Evolutionary conservation across 2,113 vertebrate genomes (phyloP).

Genomic region (Porphyrio hochstetteri): DNA sequence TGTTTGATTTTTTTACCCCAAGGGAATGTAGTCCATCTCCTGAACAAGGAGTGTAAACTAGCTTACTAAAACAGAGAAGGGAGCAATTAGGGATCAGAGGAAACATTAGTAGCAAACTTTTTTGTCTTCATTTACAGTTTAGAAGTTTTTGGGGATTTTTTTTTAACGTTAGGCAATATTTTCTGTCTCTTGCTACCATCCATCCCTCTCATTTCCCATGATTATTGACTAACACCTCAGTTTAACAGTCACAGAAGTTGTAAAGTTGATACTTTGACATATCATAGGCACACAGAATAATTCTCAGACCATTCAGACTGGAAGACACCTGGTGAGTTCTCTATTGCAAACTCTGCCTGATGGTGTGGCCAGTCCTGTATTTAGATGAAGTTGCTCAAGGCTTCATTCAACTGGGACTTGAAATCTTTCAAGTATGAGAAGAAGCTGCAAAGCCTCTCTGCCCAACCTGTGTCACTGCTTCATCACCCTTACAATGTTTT

Average conservation of each 20-base stretch:
- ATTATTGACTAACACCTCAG: neutral
- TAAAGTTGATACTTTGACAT: neutral
- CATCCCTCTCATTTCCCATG: rapidly evolving
- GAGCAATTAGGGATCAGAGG: neutral
- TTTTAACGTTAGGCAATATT: neutral
- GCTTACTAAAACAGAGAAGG: neutral
- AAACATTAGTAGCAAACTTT: neutral
- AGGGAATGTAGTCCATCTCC: neutral
- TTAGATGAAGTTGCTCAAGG: neutral
- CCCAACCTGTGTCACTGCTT: rapidly evolving
- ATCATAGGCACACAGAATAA: neutral
- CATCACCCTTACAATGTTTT: neutral
- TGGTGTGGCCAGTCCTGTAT: neutral
- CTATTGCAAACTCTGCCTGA: neutral
- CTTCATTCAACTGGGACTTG: neutral
- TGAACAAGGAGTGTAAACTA: neutral
- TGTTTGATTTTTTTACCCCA: neutral
- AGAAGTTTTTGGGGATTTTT: neutral
- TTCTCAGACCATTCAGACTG: neutral
- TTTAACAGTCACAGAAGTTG: neutral
- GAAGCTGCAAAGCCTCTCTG: neutral
- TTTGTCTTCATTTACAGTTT: neutral
- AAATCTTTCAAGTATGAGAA: neutral
- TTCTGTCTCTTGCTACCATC: neutral
- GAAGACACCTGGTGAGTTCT: neutral